Evolutionary conservation across 2,797 vertebrate species (phyloP).

Genomic region (Numenius phaeopus): DNA sequence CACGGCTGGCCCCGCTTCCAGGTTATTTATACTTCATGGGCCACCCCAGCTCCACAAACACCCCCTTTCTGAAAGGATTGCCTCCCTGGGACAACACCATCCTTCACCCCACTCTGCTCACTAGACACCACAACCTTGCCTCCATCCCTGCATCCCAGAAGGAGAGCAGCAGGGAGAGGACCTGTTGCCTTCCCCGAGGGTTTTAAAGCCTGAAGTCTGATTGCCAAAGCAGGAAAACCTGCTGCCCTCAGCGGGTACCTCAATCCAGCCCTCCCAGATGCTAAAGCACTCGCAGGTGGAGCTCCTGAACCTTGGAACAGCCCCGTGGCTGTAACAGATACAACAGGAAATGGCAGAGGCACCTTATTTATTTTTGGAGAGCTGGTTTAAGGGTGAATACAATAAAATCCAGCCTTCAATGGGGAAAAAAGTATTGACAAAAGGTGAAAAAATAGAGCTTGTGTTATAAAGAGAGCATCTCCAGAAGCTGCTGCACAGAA

Average conservation of each 20-base stretch:
- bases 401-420: neutral
- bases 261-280: neutral
- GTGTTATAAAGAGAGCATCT: neutral
- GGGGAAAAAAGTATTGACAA: neutral
- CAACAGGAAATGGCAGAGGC: fast-evolving
- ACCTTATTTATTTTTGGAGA: neutral
- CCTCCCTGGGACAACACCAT: neutral
- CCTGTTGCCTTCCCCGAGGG: fast-evolving
- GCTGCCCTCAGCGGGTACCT: neutral
- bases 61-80: neutral
- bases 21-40: neutral
- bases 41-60: neutral
- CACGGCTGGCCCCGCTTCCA: neutral
- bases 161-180: fast-evolving
- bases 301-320: neutral
- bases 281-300: neutral
- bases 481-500: neutral
- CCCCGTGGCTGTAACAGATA: fast-evolving
- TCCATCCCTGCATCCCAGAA: fast-evolving
- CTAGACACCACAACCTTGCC: neutral
- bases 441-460: neutral
- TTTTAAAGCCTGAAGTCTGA: neutral
- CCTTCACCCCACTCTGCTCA: neutral
- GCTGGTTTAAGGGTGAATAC: neutral
- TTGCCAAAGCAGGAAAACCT: neutral